A percentile compares a stretch with the other conserved stretches of the same genome.
These are phyloP conservation scores for Zootoca vivipara DNA, from an alignment of 2,113 vertebrate species.

Conservation along the genomic window DNA sequence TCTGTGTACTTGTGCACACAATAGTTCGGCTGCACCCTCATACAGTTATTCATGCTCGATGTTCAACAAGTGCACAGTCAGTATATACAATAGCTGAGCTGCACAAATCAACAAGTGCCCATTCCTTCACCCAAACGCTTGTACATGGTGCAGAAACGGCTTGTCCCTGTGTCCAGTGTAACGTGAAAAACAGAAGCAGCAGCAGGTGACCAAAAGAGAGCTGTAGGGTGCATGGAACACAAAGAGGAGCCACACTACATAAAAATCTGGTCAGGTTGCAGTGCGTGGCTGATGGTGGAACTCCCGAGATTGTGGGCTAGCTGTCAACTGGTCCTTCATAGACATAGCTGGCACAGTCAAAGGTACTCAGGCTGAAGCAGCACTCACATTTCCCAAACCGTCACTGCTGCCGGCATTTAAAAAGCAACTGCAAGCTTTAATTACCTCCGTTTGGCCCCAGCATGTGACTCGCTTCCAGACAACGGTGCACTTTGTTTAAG, in stretches of 20 bases:
- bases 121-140: no score
- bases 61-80: no score
- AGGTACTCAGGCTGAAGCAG: background rate
- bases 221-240: background rate
- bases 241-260: background rate
- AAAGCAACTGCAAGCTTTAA: conserved; percentile 36
- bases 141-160: no score
- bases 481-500: conserved; percentile 58
- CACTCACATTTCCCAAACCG: background rate
- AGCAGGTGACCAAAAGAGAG: background rate
- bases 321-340: background rate
- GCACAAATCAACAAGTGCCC: no score
- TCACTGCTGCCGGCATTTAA: background rate
- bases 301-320: no score
- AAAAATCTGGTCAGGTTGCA: background rate
- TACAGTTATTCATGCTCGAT: no score
- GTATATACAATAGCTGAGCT: no score
- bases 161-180: no score
- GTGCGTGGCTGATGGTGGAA: background rate
- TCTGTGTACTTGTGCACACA: no score
- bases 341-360: background rate
- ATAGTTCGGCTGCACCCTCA: no score
- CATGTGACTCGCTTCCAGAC: conserved; percentile 38
- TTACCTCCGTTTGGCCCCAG: background rate
- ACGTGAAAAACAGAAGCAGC: background rate